Conservation (phyloP, 2,797 vertebrate species). For the Xiphophorus birchmanni region DNA sequence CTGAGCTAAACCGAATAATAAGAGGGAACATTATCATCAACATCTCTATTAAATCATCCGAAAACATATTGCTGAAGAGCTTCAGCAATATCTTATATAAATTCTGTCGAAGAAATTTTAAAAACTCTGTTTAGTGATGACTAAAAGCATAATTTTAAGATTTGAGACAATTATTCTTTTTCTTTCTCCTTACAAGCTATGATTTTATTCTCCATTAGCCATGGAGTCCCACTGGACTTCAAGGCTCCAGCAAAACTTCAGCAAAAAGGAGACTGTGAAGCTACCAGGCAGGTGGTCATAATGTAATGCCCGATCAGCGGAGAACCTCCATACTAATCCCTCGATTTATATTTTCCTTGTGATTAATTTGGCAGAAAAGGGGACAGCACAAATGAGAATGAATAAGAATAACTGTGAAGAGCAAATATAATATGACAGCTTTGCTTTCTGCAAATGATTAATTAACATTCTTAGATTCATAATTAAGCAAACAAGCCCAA, state of each 20-base stretch:
- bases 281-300: not conserved
- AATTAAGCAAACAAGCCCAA: not conserved
- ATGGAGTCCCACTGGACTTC: not conserved
- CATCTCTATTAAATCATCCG: conserved; percentile 10
- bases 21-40: conserved; percentile 18
- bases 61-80: not conserved
- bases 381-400: not conserved
- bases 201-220: not conserved
- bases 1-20: conserved; percentile 10
- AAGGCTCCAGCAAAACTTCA: not conserved
- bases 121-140: not conserved
- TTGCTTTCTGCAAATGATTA: conserved; percentile 12
- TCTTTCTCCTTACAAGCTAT: too few relatives aligned
- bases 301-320: not conserved
- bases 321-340: not conserved
- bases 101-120: not conserved
- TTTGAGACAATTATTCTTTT: not conserved
- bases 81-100: not conserved
- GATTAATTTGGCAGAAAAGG: not conserved
- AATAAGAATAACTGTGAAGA: conserved; percentile 1
- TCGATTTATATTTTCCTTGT: not conserved
- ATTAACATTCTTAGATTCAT: conserved; percentile 5
- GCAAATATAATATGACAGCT: conserved; percentile 10
- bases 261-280: not conserved
- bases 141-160: not conserved